Percentiles rank a stretch among this genome's conserved stretches.
Evolutionary conservation across 2,888 invertebrate genomes (phyloP).

Genomic region (Tortricodes alternella): DNA sequence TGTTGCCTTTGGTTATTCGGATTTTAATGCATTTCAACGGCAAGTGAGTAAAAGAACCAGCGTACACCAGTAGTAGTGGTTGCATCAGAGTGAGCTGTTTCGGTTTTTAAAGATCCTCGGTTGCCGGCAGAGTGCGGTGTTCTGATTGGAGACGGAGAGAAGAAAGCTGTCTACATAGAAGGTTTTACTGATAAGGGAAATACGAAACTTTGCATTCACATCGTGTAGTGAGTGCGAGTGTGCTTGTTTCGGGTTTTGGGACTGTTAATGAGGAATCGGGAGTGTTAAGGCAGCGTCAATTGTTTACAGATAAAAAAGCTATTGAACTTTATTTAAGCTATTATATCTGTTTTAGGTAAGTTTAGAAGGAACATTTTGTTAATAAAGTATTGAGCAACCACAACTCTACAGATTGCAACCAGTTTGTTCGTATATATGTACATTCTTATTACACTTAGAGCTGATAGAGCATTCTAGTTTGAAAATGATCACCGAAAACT

Average conservation of each 20-base stretch:
- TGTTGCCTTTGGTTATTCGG: too few relatives aligned
- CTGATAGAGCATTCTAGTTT: too few relatives aligned
- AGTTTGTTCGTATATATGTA: too few relatives aligned
- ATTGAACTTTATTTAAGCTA: too few relatives aligned
- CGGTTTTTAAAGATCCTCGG: slow-evolving; percentile 43
- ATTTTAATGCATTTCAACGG: too few relatives aligned
- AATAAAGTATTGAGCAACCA: too few relatives aligned
- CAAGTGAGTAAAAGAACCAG: neutral
- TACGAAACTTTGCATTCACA: slow-evolving; percentile 31
- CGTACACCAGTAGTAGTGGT: slow-evolving; percentile 14
- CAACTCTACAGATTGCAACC: too few relatives aligned
- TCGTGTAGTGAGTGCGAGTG: slow-evolving; percentile 4
- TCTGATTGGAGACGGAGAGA: slow-evolving; percentile 45
- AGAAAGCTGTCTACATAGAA: slow-evolving; percentile 38
- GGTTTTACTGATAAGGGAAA: slow-evolving; percentile 39
- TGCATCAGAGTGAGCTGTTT: slow-evolving; percentile 39
- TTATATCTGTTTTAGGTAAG: too few relatives aligned
- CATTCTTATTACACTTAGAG: too few relatives aligned
- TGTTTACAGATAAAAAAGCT: too few relatives aligned
- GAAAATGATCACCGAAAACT: neutral
- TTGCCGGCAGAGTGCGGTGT: slow-evolving; percentile 44
- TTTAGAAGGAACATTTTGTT: too few relatives aligned
- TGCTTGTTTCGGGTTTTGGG: slow-evolving; percentile 4
- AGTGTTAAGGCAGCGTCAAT: too few relatives aligned
- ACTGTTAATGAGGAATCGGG: neutral